phyloP scores from a whole-genome alignment of 2,113 vertebrate genomes.

The Trogon surrucura region DNA sequence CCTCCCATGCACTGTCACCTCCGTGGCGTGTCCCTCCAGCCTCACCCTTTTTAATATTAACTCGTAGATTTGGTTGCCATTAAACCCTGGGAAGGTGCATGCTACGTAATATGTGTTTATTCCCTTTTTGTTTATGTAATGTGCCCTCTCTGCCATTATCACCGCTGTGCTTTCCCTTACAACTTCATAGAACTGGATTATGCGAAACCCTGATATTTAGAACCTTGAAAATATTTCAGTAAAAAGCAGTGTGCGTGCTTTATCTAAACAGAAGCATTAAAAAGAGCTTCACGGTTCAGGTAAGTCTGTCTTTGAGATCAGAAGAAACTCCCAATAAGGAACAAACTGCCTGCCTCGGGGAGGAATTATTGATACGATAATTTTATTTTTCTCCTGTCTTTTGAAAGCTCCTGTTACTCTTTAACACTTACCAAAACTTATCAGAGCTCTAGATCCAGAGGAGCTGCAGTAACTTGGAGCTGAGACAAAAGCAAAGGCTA shows the following conservation, averaged over 20 bases:
- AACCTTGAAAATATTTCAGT: neutral
- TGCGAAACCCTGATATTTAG: neutral
- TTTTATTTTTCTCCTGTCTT: neutral
- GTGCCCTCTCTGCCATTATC: neutral
- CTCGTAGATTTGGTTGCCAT: neutral
- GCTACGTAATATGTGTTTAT: neutral
- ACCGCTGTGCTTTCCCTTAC: neutral
- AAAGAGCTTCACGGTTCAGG: neutral
- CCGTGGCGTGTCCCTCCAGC: neutral
- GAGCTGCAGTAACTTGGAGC: neutral
- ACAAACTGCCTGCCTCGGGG: neutral
- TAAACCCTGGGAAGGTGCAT: neutral
- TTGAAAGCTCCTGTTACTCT: neutral
- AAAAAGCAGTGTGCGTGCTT: neutral
- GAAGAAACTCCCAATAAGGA: neutral
- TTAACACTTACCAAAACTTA: neutral
- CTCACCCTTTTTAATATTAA: neutral
- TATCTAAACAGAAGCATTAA: neutral
- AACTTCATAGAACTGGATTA: slow-evolving; percentile 23
- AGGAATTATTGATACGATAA: neutral
- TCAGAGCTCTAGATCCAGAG: neutral
- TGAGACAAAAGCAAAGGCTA: neutral
- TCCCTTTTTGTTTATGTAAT: neutral
- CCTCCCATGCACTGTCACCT: neutral
- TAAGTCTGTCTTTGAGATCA: neutral